Evolutionary conservation across 1,140 invertebrate species (phyloP).

Genomic region (Zaprionus camerounensis): DNA sequence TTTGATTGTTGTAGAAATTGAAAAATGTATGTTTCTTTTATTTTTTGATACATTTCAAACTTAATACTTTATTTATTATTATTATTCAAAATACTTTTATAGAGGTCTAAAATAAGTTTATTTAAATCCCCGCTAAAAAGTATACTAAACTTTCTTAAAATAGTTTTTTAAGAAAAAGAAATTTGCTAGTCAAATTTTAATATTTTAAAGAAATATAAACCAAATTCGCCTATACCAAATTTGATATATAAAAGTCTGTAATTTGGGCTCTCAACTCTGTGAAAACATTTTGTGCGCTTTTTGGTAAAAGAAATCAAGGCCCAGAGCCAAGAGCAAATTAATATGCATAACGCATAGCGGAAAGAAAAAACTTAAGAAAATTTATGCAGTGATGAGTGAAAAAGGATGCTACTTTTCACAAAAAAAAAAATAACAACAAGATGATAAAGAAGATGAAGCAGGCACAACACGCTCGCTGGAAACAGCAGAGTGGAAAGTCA

Average conservation of each 20-base stretch:
- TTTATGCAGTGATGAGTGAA: constrained; percentile 82
- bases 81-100: not conserved
- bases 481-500: constrained; percentile 45
- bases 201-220: no score
- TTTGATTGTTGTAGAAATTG: not conserved
- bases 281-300: constrained; percentile 1
- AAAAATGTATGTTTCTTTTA: not conserved
- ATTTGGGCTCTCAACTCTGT: not conserved
- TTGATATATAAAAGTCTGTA: not conserved
- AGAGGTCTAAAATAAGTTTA: not conserved
- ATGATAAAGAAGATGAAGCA: constrained; percentile 12
- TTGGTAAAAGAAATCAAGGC: constrained; percentile 28
- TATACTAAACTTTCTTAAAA: not conserved
- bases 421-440: constrained; percentile 29
- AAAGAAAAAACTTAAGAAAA: constrained; percentile 74
- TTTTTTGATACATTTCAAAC: not conserved
- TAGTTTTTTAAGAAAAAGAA: not conserved
- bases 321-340: constrained; percentile 50
- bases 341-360: constrained; percentile 77
- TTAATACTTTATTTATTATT: not conserved
- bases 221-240: no score
- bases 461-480: constrained; percentile 60
- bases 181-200: not conserved
- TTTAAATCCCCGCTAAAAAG: not conserved
- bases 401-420: constrained; percentile 63